These are phyloP conservation scores for Conus canariensis DNA, from an alignment of 2,888 invertebrate genomes.

Conservation along the genomic window DNA sequence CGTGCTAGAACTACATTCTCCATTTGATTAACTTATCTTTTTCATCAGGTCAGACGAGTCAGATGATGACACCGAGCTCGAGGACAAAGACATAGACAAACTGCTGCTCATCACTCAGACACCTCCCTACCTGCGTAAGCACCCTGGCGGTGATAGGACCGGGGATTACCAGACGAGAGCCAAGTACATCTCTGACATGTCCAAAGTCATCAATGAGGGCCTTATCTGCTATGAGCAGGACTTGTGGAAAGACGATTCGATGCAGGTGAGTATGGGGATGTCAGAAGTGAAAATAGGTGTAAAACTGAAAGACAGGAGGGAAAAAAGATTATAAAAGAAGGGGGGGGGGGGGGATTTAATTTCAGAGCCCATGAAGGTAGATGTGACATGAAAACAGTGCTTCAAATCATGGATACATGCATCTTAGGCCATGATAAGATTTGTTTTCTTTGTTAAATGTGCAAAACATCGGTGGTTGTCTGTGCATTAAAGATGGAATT, in stretches of 20 bases:
- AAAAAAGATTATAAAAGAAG: too few species aligned
- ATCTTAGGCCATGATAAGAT: too few species aligned
- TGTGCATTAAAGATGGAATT: too few species aligned
- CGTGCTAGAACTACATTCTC: too few species aligned
- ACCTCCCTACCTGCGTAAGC: constrained; percentile 84
- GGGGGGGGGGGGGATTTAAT: neutral
- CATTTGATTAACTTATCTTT: too few species aligned
- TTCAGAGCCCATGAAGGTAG: neutral
- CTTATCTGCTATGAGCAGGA: constrained; percentile 97
- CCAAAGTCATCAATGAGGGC: constrained; percentile 98
- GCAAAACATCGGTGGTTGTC: too few species aligned
- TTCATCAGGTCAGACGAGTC: constrained; percentile 57
- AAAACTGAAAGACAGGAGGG: neutral
- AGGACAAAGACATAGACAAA: constrained; percentile 94
- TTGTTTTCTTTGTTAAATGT: too few species aligned
- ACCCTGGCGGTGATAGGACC: constrained; percentile 93
- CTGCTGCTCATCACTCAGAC: constrained; percentile 96
- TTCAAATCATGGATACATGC: too few species aligned
- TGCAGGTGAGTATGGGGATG: constrained; percentile 44
- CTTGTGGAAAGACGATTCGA: constrained; percentile 85
- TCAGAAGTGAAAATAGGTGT: too few species aligned
- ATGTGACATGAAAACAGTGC: neutral
- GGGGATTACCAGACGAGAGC: constrained; percentile 93
- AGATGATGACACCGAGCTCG: constrained; percentile 85
- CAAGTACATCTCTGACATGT: constrained; percentile 96